Percentiles rank a stretch among this genome's conserved stretches.
These are phyloP conservation scores for Dioctria rufipes DNA, from an alignment of 2,888 invertebrate genomes.

Conservation along the genomic window DNA sequence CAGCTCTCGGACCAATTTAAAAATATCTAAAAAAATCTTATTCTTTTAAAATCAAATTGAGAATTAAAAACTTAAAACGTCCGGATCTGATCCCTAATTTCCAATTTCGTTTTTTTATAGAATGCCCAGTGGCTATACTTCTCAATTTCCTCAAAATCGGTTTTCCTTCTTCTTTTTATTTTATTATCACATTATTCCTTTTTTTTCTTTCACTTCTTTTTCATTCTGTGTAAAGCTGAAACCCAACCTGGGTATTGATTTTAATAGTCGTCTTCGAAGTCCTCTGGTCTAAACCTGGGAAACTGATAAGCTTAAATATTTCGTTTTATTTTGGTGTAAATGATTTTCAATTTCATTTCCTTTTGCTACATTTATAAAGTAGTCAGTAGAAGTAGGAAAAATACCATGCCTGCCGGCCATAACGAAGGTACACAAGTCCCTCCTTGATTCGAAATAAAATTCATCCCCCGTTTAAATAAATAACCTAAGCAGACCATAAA, in stretches of 20 bases:
- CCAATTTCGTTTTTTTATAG: too few species aligned
- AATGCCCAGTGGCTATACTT: neutral
- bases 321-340: conserved; percentile 22
- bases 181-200: neutral
- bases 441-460: conserved; percentile 9
- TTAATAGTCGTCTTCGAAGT: neutral
- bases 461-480: conserved; percentile 20
- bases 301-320: conserved; percentile 13
- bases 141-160: neutral
- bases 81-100: too few species aligned
- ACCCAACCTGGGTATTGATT: conserved; percentile 8
- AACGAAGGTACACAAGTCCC: conserved; percentile 3
- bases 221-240: neutral
- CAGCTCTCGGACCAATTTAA: too few species aligned
- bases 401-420: neutral
- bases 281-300: neutral
- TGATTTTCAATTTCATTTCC: conserved; percentile 21
- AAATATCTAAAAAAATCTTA: too few species aligned
- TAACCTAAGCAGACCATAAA: conserved; percentile 22
- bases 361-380: neutral
- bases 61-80: too few species aligned
- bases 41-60: too few species aligned
- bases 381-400: neutral
- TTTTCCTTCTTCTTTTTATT: neutral
- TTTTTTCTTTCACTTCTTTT: neutral